Conservation (phyloP, 1,140 invertebrate genomes). For the Trypoxylus dichotomus region DNA sequence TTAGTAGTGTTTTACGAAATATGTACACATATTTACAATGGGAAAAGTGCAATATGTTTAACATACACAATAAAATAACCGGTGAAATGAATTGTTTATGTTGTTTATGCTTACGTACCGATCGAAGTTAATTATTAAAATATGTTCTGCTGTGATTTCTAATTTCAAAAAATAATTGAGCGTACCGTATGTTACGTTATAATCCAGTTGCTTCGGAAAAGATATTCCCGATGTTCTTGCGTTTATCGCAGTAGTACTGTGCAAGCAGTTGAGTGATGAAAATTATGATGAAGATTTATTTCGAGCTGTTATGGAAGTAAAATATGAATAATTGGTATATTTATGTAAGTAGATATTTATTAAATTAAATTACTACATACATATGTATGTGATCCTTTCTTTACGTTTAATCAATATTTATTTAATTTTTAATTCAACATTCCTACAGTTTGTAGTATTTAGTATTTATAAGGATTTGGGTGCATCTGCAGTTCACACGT, state of each 20-base stretch:
- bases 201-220: neutral
- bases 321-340: too few species aligned
- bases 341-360: too few species aligned
- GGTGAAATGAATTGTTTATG: neutral
- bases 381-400: too few species aligned
- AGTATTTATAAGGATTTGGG: too few species aligned
- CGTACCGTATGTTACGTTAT: neutral
- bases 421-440: too few species aligned
- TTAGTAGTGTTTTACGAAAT: neutral
- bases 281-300: neutral
- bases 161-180: neutral
- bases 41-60: neutral
- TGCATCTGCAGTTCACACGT: too few species aligned
- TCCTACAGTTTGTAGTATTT: too few species aligned
- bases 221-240: neutral
- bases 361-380: too few species aligned
- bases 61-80: neutral
- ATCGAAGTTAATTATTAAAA: neutral
- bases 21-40: neutral
- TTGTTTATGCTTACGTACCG: neutral
- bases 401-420: too few species aligned
- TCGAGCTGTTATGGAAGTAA: too few species aligned
- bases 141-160: neutral
- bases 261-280: neutral
- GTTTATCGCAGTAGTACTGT: neutral